A percentile compares a stretch with the other conserved stretches of the same genome.
phyloP scores from a whole-genome alignment of 2,797 vertebrate genomes.

The Schizopygopsis malacanthus region DNA sequence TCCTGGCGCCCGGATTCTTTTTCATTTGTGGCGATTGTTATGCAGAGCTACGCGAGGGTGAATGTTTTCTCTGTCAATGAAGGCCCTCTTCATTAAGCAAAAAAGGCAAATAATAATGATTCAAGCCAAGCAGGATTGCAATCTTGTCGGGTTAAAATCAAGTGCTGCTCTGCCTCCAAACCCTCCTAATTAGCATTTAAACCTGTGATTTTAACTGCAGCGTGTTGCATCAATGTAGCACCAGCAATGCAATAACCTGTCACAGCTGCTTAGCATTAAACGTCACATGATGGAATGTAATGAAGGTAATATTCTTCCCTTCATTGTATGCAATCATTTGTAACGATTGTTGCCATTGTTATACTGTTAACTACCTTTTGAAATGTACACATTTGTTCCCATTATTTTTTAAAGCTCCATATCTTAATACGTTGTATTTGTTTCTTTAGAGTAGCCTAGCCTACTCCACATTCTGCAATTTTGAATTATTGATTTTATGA shows the following conservation, averaged over 20 bases:
- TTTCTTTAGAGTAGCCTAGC: not conserved
- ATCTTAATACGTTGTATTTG: not conserved
- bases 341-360: not conserved
- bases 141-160: slow-evolving; percentile 57
- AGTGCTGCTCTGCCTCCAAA: slow-evolving; percentile 40
- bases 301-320: not conserved
- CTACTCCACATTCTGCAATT: not conserved
- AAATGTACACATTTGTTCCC: not conserved
- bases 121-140: slow-evolving; percentile 49
- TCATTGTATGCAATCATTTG: slow-evolving; percentile 8
- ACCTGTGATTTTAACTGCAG: slow-evolving; percentile 26
- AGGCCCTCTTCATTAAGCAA: slow-evolving; percentile 56
- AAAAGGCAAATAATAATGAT: slow-evolving; percentile 51
- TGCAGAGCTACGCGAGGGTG: slow-evolving; percentile 49
- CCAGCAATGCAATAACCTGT: slow-evolving; percentile 27
- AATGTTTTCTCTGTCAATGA: slow-evolving; percentile 46
- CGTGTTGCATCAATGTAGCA: slow-evolving; percentile 27
- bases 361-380: not conserved
- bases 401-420: not conserved
- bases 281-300: slow-evolving; percentile 37
- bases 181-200: slow-evolving; percentile 51
- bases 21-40: slow-evolving; percentile 61
- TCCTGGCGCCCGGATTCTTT: slow-evolving; percentile 41
- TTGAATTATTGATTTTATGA: not conserved
- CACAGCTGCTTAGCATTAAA: slow-evolving; percentile 23